Evolutionary conservation across 2,797 vertebrate species (phyloP), one percentile per base, ranked within the genome.

Genomic region (Hippocampus kuda): DNA sequence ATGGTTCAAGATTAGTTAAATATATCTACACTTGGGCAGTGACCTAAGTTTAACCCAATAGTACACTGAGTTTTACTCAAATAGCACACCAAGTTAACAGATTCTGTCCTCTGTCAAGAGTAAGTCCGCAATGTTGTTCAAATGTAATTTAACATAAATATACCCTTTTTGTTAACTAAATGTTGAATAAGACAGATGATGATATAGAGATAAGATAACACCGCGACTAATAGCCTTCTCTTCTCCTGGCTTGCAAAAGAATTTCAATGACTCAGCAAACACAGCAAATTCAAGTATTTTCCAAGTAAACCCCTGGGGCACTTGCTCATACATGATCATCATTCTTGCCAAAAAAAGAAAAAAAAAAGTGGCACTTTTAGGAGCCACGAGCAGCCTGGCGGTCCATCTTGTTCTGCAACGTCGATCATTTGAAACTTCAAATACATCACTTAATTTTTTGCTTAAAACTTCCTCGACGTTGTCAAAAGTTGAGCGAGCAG

Each of bases 1-100:
- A 68, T n/a, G 53, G 73, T 75, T 76, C 60, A 73, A 83, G 84
- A 85, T 85, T 84, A 87, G 53, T 79, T 87, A 78, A 79, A 84
- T 81, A 80, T 82, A 77, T 72, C 67, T 60, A 69, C 67, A 80
- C 68, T 68, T 80, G 80, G 9, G 5, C 26, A 59, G 56, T 27
- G 26, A 6, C 13, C 26, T 1, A 27, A 59, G 56, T 59, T 59
- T 59, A 27, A 59, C 56, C 44, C 46, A 46, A 46, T 64, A 64
- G 62, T 42, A 44, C 41, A 64, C 62, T 5, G 9, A 24, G 41
- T 61, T 61, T 61, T 38, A 9, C 30, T 18, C 7, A 54, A 48
- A 48, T 65, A 65, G 63, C 63, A 27, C 42, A 65, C 63, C 24
- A 20, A 27, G 44, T 65, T 65, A 48, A 61, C 57, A 18, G 59